These are phyloP conservation scores for Beaufortia kweichowensis DNA, from an alignment of 2,113 vertebrate species.

Conservation along the genomic window DNA sequence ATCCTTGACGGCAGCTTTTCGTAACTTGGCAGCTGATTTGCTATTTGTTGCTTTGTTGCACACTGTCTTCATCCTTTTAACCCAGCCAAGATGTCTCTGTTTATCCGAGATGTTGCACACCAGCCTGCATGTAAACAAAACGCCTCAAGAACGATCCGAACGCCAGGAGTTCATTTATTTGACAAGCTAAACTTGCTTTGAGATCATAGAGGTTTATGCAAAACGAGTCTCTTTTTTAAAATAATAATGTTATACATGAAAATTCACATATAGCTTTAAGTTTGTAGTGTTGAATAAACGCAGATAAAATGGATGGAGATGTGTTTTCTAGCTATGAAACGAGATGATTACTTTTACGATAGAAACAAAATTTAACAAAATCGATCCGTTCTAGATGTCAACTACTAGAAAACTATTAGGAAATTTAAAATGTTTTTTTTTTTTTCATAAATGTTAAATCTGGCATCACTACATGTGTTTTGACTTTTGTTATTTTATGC, in stretches of 20 bases:
- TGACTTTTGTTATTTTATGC: no score
- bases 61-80: conserved; percentile 5
- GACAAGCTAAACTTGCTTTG: neutral
- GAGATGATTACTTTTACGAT: no score
- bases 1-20: conserved; percentile 45
- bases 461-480: no score
- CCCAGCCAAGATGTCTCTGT: conserved; percentile 31
- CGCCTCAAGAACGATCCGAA: conserved; percentile 14
- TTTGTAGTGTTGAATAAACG: neutral
- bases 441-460: no score
- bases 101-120: conserved; percentile 34
- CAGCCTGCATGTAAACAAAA: conserved; percentile 26
- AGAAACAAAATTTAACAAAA: no score
- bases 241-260: neutral
- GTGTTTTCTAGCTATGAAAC: no score
- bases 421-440: no score
- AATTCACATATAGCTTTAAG: neutral
- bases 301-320: no score
- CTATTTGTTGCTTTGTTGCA: conserved; percentile 37
- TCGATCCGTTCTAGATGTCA: no score
- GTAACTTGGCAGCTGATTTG: conserved; percentile 23
- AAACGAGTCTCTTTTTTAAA: neutral
- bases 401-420: no score
- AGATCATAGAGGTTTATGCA: neutral
- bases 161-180: neutral